Evolutionary conservation across 2,888 invertebrate genomes (phyloP).

Genomic region (Temnothorax unifasciatus): DNA sequence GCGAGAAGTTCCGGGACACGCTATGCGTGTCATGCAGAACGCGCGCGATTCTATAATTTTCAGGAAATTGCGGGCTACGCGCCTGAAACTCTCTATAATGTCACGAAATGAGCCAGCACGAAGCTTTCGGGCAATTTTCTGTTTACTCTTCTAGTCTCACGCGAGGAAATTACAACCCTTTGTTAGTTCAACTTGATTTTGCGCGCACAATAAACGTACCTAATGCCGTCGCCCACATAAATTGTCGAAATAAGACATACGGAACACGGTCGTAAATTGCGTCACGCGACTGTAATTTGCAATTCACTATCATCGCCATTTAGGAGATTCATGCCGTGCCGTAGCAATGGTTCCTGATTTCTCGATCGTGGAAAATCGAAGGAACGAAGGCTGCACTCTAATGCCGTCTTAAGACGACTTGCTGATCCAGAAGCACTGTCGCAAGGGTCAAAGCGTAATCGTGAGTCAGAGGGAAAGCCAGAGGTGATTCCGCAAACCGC

Average conservation of each 20-base stretch:
- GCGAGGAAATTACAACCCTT: conserved; percentile 14
- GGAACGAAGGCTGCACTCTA: not conserved
- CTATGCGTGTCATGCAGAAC: conserved; percentile 18
- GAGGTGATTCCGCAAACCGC: not conserved
- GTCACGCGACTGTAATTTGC: not conserved
- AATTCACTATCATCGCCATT: not conserved
- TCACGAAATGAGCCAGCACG: not conserved
- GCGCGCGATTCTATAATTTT: conserved; percentile 17
- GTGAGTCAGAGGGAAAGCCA: not conserved
- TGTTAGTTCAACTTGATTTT: not conserved
- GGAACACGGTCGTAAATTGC: not conserved
- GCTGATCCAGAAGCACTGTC: conserved; percentile 17
- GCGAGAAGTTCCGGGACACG: conserved; percentile 18
- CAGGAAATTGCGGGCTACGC: conserved; percentile 19
- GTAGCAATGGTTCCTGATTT: not conserved
- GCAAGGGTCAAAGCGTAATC: conserved; percentile 10
- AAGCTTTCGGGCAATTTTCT: conserved; percentile 12
- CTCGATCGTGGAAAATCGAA: not conserved
- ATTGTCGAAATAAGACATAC: not conserved
- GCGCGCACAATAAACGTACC: not conserved
- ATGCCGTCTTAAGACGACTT: not conserved
- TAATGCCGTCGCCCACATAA: conserved; percentile 6
- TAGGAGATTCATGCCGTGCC: not conserved
- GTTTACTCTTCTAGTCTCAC: not conserved
- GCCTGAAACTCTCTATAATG: conserved; percentile 6